Percentiles rank a stretch among this genome's conserved stretches.
Evolutionary conservation across 30 jellyfish, hydroid and myxozoan genomes (phyloP).

Genomic region (Clytia hemisphaerica): DNA sequence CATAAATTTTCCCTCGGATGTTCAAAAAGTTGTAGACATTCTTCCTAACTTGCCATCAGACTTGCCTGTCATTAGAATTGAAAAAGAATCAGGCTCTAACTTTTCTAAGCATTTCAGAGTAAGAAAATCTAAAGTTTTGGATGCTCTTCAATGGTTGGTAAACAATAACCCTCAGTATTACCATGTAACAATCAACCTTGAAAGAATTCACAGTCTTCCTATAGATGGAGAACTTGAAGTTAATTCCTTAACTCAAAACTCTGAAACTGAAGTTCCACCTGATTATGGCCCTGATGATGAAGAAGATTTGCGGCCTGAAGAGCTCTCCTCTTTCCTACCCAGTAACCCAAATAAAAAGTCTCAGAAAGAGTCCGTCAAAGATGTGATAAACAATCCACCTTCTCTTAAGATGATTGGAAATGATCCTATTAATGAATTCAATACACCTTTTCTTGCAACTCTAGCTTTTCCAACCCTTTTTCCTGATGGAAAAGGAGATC

Average conservation of each 20-base stretch:
- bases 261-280: neutral
- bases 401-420: constrained; percentile 13
- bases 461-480: constrained; percentile 30
- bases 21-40: constrained; percentile 14
- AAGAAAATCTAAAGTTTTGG: constrained; percentile 12
- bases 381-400: neutral
- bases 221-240: constrained; percentile 5
- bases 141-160: constrained; percentile 22
- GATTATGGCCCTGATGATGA: constrained; percentile 1
- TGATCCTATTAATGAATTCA: constrained; percentile 7
- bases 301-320: too few relatives aligned
- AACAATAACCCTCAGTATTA: constrained; percentile 12
- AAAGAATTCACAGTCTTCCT: neutral
- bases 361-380: neutral
- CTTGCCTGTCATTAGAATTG: constrained; percentile 18
- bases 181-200: neutral
- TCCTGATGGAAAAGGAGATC: constrained; percentile 38
- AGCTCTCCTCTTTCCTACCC: neutral
- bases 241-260: neutral
- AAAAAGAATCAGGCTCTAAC: neutral
- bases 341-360: neutral
- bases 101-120: constrained; percentile 19
- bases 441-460: constrained; percentile 10
- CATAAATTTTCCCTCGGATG: constrained; percentile 6
- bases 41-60: constrained; percentile 35